Conservation (phyloP, 2,113 vertebrate species). For the Hoplias malabaricus region DNA sequence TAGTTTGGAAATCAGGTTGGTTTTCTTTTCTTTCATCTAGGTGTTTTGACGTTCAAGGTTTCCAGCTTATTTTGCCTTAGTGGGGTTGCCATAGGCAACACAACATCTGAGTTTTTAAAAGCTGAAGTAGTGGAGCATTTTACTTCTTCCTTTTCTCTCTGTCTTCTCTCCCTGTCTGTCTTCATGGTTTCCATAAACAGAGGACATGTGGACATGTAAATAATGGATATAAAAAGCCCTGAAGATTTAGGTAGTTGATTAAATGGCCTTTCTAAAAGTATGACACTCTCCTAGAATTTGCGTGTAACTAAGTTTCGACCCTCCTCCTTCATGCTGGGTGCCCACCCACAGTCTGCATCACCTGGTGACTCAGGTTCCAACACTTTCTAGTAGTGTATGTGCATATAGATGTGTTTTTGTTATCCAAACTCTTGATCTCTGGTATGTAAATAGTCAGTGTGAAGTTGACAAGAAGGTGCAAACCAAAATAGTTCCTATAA, state of each 20-base stretch:
- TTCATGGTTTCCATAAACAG: constrained; percentile 44
- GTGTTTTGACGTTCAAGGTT: neutral
- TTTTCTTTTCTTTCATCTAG: neutral
- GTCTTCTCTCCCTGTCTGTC: neutral
- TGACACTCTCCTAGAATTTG: neutral
- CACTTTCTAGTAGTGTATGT: constrained; percentile 17
- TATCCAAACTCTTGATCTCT: neutral
- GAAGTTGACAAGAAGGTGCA: neutral
- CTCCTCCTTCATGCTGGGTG: neutral
- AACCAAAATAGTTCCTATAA: neutral
- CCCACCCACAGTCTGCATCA: constrained; percentile 19
- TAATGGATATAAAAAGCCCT: constrained; percentile 36
- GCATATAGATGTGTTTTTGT: neutral
- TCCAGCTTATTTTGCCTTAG: neutral
- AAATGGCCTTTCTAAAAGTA: neutral
- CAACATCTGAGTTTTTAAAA: neutral
- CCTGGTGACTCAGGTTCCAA: constrained; percentile 50
- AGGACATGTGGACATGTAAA: constrained; percentile 51
- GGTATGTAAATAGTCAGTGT: constrained; percentile 11
- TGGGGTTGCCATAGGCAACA: neutral
- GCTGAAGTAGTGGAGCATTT: neutral
- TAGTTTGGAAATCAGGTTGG: neutral
- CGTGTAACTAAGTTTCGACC: neutral
- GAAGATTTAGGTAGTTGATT: constrained; percentile 36
- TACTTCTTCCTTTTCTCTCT: neutral